phyloP scores from a whole-genome alignment of 1,140 invertebrate genomes.

The Calephelis virginiensis region DNA sequence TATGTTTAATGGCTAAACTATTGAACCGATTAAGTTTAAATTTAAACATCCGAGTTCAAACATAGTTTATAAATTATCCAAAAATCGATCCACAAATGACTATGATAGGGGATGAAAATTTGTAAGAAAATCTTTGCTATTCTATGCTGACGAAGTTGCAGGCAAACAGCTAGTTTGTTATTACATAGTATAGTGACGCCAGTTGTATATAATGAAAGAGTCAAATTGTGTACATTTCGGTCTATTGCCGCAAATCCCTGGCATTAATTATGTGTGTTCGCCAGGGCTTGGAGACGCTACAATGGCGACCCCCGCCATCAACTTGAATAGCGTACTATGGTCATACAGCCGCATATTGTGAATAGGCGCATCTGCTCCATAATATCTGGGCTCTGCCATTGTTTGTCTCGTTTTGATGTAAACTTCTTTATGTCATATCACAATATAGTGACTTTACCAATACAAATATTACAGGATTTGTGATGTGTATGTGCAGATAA shows the following conservation, averaged over 20 bases:
- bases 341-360: slow-evolving; percentile 29
- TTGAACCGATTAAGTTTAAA: no score
- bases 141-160: no score
- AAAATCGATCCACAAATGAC: no score
- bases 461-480: no score
- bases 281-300: slow-evolving; percentile 33
- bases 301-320: slow-evolving; percentile 37
- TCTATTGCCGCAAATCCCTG: slow-evolving; percentile 40
- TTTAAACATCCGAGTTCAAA: no score
- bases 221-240: slow-evolving; percentile 33
- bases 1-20: no score
- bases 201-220: slow-evolving; percentile 15
- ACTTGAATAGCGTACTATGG: slow-evolving; percentile 37
- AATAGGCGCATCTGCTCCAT: slow-evolving; percentile 36
- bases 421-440: slow-evolving; percentile 20
- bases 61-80: no score
- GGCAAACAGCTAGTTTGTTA: neutral
- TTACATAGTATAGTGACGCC: slow-evolving; percentile 1
- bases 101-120: no score
- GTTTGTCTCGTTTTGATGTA: slow-evolving; percentile 26
- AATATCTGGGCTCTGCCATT: slow-evolving; percentile 33
- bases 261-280: slow-evolving; percentile 47
- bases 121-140: no score
- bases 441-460: no score
- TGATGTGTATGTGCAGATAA: no score